These are phyloP conservation scores for Rhagologus leucostigma DNA, from an alignment of 2,113 vertebrate genomes.

Conservation along the genomic window DNA sequence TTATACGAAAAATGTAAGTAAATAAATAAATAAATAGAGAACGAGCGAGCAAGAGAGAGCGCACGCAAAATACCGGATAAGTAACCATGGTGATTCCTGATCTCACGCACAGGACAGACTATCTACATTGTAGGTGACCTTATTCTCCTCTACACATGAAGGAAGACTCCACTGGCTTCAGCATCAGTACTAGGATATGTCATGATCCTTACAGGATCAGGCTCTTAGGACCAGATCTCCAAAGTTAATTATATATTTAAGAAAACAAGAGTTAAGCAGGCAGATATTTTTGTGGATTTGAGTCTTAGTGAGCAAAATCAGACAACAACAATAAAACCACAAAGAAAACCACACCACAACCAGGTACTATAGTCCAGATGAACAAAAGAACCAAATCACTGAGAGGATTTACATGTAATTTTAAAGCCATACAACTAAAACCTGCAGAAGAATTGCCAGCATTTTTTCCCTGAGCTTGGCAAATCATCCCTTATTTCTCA, in stretches of 20 bases:
- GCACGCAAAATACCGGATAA: neutral
- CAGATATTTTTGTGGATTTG: neutral
- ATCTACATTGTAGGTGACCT: neutral
- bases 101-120: neutral
- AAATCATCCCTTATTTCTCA: neutral
- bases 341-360: neutral
- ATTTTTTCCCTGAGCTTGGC: neutral
- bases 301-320: neutral
- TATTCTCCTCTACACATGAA: neutral
- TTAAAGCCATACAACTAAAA: neutral
- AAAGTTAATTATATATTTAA: neutral
- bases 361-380: neutral
- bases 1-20: neutral
- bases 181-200: neutral
- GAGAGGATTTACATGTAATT: neutral
- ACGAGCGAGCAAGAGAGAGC: rapidly evolving
- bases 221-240: neutral
- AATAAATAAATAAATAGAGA: neutral
- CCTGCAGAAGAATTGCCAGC: neutral
- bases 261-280: neutral
- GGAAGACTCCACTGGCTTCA: neutral
- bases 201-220: neutral
- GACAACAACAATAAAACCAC: neutral
- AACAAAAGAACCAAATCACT: neutral
- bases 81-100: conserved; percentile 59